Evolutionary conservation across 1,140 invertebrate genomes (phyloP).

Genomic region (Diploscapter pachys): DNA sequence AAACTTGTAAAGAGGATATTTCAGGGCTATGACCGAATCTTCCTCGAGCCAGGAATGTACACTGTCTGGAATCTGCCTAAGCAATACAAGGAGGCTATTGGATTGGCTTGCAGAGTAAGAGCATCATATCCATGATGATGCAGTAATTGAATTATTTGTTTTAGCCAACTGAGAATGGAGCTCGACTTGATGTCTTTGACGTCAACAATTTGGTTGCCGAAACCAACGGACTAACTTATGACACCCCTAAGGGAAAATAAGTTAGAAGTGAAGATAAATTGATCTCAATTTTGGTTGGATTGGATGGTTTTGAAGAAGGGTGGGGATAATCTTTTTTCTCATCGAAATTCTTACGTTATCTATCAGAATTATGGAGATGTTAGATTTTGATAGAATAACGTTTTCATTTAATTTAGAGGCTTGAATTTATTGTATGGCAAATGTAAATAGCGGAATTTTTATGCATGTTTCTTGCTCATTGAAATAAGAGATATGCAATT

Average conservation of each 20-base stretch:
- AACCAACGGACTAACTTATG: slow-evolving; percentile 31
- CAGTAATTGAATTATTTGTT: neutral
- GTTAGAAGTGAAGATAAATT: no score
- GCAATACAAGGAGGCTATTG: slow-evolving; percentile 17
- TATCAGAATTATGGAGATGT: no score
- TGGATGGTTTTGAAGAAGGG: no score
- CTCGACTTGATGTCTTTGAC: slow-evolving; percentile 29
- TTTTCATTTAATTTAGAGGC: no score
- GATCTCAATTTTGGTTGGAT: no score
- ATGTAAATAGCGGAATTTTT: no score
- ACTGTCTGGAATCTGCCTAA: slow-evolving; percentile 39
- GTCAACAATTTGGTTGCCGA: slow-evolving; percentile 17
- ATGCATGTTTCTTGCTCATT: no score
- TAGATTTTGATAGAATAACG: no score
- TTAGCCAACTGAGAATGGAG: slow-evolving; percentile 29
- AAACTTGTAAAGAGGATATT: neutral
- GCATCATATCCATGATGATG: neutral
- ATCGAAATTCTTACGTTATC: no score
- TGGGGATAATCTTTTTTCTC: no score
- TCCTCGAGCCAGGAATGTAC: slow-evolving; percentile 36
- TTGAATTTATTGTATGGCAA: no score
- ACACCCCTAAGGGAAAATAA: slow-evolving; percentile 37
- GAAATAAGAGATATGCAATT: no score
- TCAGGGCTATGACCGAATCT: slow-evolving; percentile 39
- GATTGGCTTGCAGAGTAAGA: slow-evolving; percentile 33